Conservation (phyloP, 92 coral and sea anemone genomes). For the Bergia sp. region DNA sequence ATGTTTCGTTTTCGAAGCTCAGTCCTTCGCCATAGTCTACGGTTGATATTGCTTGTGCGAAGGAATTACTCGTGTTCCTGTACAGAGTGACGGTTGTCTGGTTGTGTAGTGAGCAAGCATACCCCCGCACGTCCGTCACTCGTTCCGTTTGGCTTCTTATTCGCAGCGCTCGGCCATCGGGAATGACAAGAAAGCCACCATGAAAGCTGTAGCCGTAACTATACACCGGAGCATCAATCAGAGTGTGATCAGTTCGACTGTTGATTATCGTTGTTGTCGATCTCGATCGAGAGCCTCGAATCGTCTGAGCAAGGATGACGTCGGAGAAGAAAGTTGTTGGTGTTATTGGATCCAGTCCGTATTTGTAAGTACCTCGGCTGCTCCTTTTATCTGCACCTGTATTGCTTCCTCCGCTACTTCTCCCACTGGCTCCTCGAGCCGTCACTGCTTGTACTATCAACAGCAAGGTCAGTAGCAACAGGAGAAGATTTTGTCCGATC, state of each 20-base stretch:
- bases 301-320: conserved; percentile 35
- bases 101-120: background rate
- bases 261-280: background rate
- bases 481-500: background rate
- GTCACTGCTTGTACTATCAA: background rate
- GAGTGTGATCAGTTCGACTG: background rate
- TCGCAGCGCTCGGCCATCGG: conserved; percentile 27
- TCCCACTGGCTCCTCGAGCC: background rate
- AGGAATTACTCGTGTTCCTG: background rate
- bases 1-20: background rate
- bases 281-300: conserved; percentile 6
- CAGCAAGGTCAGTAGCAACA: background rate
- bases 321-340: conserved; percentile 26
- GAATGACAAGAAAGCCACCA: conserved; percentile 28
- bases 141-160: conserved; percentile 20
- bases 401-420: background rate
- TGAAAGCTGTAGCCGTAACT: conserved; percentile 29
- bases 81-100: background rate
- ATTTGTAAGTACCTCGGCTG: background rate
- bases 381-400: background rate
- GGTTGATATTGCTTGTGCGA: background rate
- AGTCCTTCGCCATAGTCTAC: conserved; percentile 18
- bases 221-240: conserved; percentile 14
- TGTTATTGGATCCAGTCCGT: background rate
- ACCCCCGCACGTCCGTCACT: background rate